A percentile compares a stretch with the other conserved stretches of the same genome.
Evolutionary conservation across 2,888 invertebrate species (phyloP).

Genomic region (Hemaris fuciformis): DNA sequence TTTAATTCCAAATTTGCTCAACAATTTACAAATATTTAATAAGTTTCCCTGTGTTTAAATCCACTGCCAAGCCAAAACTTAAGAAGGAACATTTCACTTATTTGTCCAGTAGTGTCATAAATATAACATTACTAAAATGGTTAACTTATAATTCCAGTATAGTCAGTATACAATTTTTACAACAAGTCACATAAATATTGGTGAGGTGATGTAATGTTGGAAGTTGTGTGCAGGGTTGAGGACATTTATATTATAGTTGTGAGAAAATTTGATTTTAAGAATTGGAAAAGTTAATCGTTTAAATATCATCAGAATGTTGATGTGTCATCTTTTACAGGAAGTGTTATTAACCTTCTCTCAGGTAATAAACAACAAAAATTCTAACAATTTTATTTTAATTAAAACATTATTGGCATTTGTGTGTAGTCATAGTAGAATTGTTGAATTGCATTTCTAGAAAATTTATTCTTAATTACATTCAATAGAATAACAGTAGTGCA

Average conservation of each 20-base stretch:
- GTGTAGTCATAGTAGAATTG: neutral
- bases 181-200: neutral
- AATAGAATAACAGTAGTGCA: neutral
- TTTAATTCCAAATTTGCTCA: conserved; percentile 80
- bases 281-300: neutral
- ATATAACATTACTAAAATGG: neutral
- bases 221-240: neutral
- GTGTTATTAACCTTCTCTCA: neutral
- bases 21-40: conserved; percentile 52
- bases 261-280: neutral
- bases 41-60: conserved; percentile 55
- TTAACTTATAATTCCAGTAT: neutral
- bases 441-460: neutral
- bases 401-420: neutral
- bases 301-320: neutral
- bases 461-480: neutral
- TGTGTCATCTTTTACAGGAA: neutral
- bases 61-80: conserved; percentile 47
- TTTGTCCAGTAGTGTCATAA: neutral
- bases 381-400: neutral
- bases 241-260: neutral
- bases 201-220: neutral
- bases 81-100: conserved; percentile 16
- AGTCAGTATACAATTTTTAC: neutral
- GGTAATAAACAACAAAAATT: neutral